Base-by-base conservation (phyloP, 2,797 vertebrate genomes). In the Sebastes aleutianus region DNA sequence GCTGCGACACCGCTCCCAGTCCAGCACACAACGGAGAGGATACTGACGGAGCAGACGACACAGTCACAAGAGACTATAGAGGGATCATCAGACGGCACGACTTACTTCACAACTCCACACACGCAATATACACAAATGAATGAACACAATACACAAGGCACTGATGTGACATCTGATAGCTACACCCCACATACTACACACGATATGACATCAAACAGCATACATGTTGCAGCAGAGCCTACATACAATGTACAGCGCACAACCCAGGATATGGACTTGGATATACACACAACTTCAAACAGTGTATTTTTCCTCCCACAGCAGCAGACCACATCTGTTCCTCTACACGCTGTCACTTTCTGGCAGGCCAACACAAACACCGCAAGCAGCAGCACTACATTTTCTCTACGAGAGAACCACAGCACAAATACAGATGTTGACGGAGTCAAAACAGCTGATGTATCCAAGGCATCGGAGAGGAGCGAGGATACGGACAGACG, bases 81-180 rank as follows among this genome's bases (percentile, higher is more conserved):
- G 36, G 96, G 93, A 39, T 94, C 94, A 24, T 94, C 95, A 18
- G 94, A 94, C 43, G 50, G 32, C 0, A 74, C 82, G 32, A 69
- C 86, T 3, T 9, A 76, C 18, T 14, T 79, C n/a, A 85, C 75
- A 22, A 64, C 76, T 4, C 36, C 39, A 64, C 54, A 31, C 3
- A 58, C 8, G 54, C 43, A 20, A 20, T 12, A 2, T 7, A 78
- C 78, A 47, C 69, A 50, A 32, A 59, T 34, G 5, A 43, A 72
- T 61, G 7, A 59, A 70, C 39, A 71, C 10, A 39, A 2, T 2
- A 43, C 4, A 65, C 70, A 68, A 69, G n/a, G 6, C 18, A 1
- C 26, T 3, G 20, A 34, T 20, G 20, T 54, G 18, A 74, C 73
- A 16, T 54, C 76, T 3, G 26, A 79, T 5, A 73, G 34, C 43